A percentile compares a stretch with the other conserved stretches of the same genome.
These are phyloP conservation scores for Chelidonichthys spinosus DNA, from an alignment of 2,797 vertebrate species.

Conservation along the genomic window DNA sequence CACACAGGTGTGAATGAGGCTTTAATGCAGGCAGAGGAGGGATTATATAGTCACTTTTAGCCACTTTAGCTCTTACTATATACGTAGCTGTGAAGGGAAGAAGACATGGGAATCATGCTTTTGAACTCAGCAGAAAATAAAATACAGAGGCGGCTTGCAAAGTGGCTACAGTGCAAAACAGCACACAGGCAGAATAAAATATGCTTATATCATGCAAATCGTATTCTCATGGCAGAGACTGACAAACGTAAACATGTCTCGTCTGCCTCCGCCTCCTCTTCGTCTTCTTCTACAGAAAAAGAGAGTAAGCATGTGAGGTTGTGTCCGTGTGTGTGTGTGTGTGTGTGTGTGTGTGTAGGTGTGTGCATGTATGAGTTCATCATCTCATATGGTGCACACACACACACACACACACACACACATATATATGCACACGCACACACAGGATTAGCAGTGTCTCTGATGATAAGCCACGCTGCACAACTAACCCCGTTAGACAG, in stretches of 20 bases:
- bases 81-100: conserved; percentile 38
- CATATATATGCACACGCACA: conserved; percentile 41
- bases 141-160: conserved; percentile 34
- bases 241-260: conserved; percentile 76
- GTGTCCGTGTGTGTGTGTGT: conserved; percentile 56
- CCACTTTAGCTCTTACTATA: conserved; percentile 34
- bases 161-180: conserved; percentile 40
- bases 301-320: conserved; percentile 64
- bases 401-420: conserved; percentile 22
- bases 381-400: conserved; percentile 54
- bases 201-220: conserved; percentile 79
- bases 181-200: conserved; percentile 61
- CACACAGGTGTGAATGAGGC: conserved; percentile 28
- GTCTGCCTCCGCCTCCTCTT: conserved; percentile 58
- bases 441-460: conserved; percentile 79
- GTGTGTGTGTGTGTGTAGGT: conserved; percentile 44
- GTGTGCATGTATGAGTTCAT: conserved; percentile 65
- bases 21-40: conserved; percentile 25
- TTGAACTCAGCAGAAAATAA: conserved; percentile 53
- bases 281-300: conserved; percentile 41
- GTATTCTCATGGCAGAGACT: conserved; percentile 71
- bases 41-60: conserved; percentile 42
- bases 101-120: conserved; percentile 31
- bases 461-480: conserved; percentile 76
- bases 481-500: conserved; percentile 82